A percentile compares a stretch with the other conserved stretches of the same genome.
Conservation (phyloP, 2,113 vertebrate genomes). For the Lota lota region DNA sequence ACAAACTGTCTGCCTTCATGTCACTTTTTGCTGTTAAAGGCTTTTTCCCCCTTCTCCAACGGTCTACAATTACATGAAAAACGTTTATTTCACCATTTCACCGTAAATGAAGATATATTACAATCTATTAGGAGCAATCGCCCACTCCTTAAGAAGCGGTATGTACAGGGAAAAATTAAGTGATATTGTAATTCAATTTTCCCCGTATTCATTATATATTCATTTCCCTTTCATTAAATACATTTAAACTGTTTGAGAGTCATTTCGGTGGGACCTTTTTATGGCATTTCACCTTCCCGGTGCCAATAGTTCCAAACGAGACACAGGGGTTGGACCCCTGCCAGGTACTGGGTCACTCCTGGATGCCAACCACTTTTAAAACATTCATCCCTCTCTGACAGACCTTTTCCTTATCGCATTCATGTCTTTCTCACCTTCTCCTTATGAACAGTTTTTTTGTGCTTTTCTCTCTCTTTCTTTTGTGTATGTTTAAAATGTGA, state of each 20-base stretch:
- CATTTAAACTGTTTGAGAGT: conserved; percentile 50
- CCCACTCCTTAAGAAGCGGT: conserved; percentile 26
- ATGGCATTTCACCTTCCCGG: conserved; percentile 41
- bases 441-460: too few relatives aligned
- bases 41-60: conserved; percentile 34
- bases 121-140: conserved; percentile 25
- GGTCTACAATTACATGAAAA: conserved; percentile 47
- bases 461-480: too few relatives aligned
- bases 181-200: conserved; percentile 51
- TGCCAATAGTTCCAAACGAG: conserved; percentile 44
- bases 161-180: conserved; percentile 42
- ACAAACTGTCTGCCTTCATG: conserved; percentile 29
- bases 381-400: conserved; percentile 12
- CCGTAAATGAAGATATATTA: conserved; percentile 48
- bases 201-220: conserved; percentile 41
- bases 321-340: conserved; percentile 22
- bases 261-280: conserved; percentile 56
- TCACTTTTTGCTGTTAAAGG: conserved; percentile 40
- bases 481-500: too few relatives aligned
- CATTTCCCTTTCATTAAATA: conserved; percentile 34
- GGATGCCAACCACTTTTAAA: conserved; percentile 26
- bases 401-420: conserved; percentile 10
- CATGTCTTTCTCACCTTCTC: background rate
- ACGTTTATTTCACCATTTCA: conserved; percentile 49
- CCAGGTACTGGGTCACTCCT: too few relatives aligned